A percentile compares a stretch with the other conserved stretches of the same genome.
These are phyloP conservation scores for Hephaestus fuliginosus DNA, from an alignment of 2,797 vertebrate genomes.

Conservation along the genomic window DNA sequence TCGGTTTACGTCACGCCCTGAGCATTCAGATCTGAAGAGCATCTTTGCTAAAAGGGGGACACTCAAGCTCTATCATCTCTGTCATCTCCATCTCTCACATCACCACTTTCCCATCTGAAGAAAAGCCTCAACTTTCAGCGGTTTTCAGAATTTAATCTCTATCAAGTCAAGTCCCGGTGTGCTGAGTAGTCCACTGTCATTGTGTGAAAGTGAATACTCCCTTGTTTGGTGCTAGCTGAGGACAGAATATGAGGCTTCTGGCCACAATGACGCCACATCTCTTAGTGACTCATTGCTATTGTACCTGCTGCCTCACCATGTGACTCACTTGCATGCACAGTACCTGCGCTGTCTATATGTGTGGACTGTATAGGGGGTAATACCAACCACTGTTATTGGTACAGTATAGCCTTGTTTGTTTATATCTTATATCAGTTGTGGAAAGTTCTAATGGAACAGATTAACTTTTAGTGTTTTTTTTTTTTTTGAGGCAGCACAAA, in stretches of 20 bases:
- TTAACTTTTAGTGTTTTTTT: conserved; percentile 38
- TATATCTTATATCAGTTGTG: conserved; percentile 50
- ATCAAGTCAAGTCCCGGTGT: conserved; percentile 14
- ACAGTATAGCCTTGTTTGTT: conserved; percentile 57
- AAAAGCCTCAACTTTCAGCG: conserved; percentile 45
- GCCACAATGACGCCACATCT: conserved; percentile 43
- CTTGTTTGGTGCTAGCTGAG: conserved; percentile 31
- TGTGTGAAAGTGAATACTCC: conserved; percentile 63
- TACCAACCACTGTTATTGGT: conserved; percentile 62
- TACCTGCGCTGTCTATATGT: conserved; percentile 35
- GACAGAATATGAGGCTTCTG: conserved; percentile 32
- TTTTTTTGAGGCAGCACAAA: conserved; percentile 35
- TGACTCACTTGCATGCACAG: conserved; percentile 23
- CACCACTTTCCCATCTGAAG: conserved; percentile 22
- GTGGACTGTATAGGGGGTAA: conserved; percentile 35
- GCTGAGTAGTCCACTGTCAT: conserved; percentile 44
- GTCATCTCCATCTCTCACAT: conserved; percentile 32
- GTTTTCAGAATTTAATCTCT: conserved; percentile 13
- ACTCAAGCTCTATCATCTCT: conserved; percentile 40
- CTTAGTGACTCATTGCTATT: conserved; percentile 2
- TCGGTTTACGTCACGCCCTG: conserved; percentile 26
- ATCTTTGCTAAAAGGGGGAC: conserved; percentile 47
- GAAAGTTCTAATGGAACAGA: conserved; percentile 73
- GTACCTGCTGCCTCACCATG: conserved; percentile 3
- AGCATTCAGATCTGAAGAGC: conserved; percentile 49